A percentile compares a stretch with the other conserved stretches of the same genome.
Evolutionary conservation across 2,113 vertebrate genomes (phyloP).

Genomic region (Plotosus lineatus): DNA sequence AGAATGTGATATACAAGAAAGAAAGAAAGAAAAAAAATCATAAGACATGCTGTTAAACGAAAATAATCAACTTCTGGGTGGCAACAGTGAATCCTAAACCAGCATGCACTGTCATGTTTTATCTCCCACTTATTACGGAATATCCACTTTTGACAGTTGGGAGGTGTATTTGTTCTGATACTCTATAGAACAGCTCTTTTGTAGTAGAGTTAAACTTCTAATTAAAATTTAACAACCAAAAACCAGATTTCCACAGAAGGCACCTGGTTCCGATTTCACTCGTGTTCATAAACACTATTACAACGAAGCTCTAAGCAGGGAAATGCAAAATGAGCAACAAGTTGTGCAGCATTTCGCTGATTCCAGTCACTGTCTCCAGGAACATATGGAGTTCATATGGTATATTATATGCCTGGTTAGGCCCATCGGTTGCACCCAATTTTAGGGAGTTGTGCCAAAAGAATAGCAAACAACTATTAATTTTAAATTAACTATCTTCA

Average conservation of each 20-base stretch:
- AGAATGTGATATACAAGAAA: background rate
- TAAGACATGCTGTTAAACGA: slow-evolving; percentile 9
- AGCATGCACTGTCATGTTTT: slow-evolving; percentile 16
- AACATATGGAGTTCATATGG: slow-evolving; percentile 36
- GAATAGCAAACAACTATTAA: slow-evolving; percentile 2
- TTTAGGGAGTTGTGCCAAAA: slow-evolving; percentile 7
- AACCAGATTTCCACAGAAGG: slow-evolving; percentile 13
- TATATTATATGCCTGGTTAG: slow-evolving; percentile 34
- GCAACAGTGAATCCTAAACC: background rate
- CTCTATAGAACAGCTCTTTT: background rate
- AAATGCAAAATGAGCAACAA: slow-evolving; percentile 31
- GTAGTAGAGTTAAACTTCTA: slow-evolving; percentile 6
- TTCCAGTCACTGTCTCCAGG: slow-evolving; percentile 8
- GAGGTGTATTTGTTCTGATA: slow-evolving; percentile 10
- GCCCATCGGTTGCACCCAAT: slow-evolving; percentile 11
- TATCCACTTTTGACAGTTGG: slow-evolving; percentile 12
- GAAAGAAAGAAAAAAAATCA: background rate
- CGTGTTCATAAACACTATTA: background rate
- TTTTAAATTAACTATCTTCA: background rate
- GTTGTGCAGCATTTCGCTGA: slow-evolving; percentile 22
- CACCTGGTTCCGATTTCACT: slow-evolving; percentile 13
- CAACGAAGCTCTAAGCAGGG: background rate
- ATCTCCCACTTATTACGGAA: background rate
- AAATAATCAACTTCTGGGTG: background rate
- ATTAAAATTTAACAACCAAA: slow-evolving; percentile 31